A percentile compares a stretch with the other conserved stretches of the same genome.
These are phyloP conservation scores for Exocentrus adspersus DNA, from an alignment of 2,888 invertebrate genomes.

Conservation along the genomic window DNA sequence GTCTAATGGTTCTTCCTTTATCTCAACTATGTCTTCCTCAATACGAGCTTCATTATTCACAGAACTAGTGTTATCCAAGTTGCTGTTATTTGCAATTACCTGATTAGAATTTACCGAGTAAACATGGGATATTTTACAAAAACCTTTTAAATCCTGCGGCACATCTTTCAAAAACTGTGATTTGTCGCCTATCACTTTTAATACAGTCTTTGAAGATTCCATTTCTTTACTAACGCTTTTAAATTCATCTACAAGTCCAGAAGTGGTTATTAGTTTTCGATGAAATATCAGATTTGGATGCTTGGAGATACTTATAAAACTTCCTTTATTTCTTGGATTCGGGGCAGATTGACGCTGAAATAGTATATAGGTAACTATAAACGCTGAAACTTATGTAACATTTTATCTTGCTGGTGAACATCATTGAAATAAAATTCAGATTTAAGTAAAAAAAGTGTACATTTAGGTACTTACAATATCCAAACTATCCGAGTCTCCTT, in stretches of 20 bases:
- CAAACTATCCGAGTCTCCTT: conserved; percentile 22
- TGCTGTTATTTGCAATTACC: background rate
- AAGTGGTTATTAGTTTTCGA: background rate
- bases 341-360: conserved; percentile 23
- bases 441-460: too few species aligned
- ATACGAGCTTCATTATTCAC: background rate
- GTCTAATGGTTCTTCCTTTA: conserved; percentile 34
- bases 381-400: too few species aligned
- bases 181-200: background rate
- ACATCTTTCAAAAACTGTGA: background rate
- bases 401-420: too few species aligned
- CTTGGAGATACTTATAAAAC: background rate
- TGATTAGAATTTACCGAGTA: background rate
- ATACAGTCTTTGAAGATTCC: too few species aligned
- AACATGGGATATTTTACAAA: background rate
- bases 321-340: background rate
- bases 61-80: background rate
- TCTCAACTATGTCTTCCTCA: background rate
- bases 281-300: background rate
- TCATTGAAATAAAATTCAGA: too few species aligned
- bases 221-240: background rate
- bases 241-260: background rate
- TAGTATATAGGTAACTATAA: background rate
- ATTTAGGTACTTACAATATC: background rate
- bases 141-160: background rate